phyloP scores from a whole-genome alignment of 2,797 vertebrate species.

The Chaetodon trifasciatus region DNA sequence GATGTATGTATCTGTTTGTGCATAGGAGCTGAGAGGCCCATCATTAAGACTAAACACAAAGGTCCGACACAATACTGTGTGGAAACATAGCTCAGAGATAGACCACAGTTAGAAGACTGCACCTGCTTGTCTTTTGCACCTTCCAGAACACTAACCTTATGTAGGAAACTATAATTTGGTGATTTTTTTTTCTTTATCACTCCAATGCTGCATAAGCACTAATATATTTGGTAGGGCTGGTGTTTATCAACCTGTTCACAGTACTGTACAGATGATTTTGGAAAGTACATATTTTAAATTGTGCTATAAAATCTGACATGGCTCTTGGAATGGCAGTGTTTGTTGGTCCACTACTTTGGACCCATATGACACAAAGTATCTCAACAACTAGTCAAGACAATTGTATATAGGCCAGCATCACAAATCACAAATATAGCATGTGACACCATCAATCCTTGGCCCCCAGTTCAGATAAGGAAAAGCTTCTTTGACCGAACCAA shows the following conservation, averaged over 20 bases:
- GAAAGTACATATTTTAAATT: background rate
- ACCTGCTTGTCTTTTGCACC: slow-evolving; percentile 61
- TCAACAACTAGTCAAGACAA: background rate
- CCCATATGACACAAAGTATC: background rate
- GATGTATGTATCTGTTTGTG: slow-evolving; percentile 53
- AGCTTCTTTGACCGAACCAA: no score
- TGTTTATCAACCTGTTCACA: background rate
- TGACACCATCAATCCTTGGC: background rate
- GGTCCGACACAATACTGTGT: slow-evolving; percentile 62
- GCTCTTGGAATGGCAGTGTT: no score
- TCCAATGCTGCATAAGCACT: background rate
- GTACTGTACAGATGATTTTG: background rate
- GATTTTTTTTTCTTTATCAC: background rate
- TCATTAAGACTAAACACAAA: slow-evolving; percentile 75
- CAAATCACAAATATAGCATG: background rate
- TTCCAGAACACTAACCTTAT: slow-evolving; percentile 3
- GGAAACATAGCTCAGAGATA: slow-evolving; percentile 23
- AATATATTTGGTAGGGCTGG: background rate
- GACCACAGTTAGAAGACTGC: slow-evolving; percentile 52
- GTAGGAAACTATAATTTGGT: background rate
- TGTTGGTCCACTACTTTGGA: no score
- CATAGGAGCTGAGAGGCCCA: slow-evolving; percentile 57
- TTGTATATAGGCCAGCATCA: background rate
- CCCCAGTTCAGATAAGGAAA: background rate
- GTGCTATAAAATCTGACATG: background rate